Evolutionary conservation across 1,140 invertebrate species (phyloP), one percentile per base, ranked within the genome.

Genomic region (Ruditapes philippinarum): DNA sequence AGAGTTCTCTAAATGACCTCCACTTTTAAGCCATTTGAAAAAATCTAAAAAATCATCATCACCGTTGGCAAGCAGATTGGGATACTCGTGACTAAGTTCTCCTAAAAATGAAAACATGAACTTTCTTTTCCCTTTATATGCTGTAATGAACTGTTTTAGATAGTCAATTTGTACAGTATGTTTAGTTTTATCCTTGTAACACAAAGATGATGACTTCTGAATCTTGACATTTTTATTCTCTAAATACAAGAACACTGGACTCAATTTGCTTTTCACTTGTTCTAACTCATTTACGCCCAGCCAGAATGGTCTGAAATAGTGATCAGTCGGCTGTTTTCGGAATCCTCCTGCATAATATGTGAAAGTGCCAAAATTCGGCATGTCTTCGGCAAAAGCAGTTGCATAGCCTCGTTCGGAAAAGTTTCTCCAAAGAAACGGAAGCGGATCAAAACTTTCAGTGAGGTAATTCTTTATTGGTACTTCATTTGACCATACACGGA

Each of bases 301-400:
- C 74, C 92, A 92, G 85, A 96, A 92, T 0, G 96, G 95, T 7
- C 96, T 81, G 65, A 96, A 84, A 88, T 96, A 97, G 73, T 96
- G 95, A 82, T 96, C 95, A 0, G 96, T 95, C 1, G 96, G 96
- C 12, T 94, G 94, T 4, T 92, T 74, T 0, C 91, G 85, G 85
- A 96, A 97, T 0, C 96, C 96, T 40, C 89, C 78, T 88, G 95
- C 95, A 0, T 87, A 78, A 81, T 96, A 96, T 54, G 96, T 96
- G 92, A 96, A 97, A 0, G 95, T 95, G 31, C 94, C 95, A 65
- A 96, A 96, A 45, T 90, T 88, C 0, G 96, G 95, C 22, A 93
- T 92, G 85, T 97, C 96, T 92, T 97, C 96, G 0, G 94, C 95
- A 82, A 95, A 96, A 25, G 96, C 88, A 3, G 96, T 97, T 11